Percentiles rank a stretch among this genome's conserved stretches.
phyloP scores from a whole-genome alignment of 2,797 vertebrate genomes.

The Meda fulgida region DNA sequence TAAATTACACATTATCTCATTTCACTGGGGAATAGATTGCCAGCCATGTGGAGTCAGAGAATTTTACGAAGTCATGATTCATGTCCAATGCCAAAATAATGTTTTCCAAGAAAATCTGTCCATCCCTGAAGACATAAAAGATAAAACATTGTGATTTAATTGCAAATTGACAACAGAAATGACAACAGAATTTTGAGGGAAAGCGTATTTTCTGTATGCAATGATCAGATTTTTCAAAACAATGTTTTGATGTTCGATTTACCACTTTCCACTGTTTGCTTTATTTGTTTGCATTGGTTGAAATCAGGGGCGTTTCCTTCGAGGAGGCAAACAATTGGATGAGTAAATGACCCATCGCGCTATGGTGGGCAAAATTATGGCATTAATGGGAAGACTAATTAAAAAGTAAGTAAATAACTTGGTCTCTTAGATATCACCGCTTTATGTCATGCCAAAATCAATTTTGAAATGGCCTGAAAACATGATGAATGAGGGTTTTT shows the following conservation, averaged over 20 bases:
- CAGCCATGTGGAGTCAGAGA: background rate
- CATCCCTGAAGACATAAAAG: background rate
- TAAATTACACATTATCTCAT: conserved; percentile 5
- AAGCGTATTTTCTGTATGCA: background rate
- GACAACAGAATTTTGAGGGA: background rate
- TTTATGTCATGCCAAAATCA: too few species aligned
- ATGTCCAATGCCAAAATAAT: background rate
- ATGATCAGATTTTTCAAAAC: background rate
- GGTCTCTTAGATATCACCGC: too few species aligned
- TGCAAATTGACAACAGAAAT: background rate
- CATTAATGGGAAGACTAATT: too few species aligned
- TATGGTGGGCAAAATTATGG: too few species aligned
- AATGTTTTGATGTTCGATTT: background rate
- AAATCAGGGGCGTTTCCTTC: background rate
- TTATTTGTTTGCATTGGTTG: background rate
- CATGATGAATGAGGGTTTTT: too few species aligned
- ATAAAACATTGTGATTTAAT: background rate
- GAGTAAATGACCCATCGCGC: too few species aligned
- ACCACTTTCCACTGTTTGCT: background rate
- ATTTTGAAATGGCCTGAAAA: too few species aligned
- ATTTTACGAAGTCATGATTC: background rate
- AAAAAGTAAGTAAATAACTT: too few species aligned
- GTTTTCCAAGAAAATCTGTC: conserved; percentile 22
- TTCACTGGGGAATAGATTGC: conserved; percentile 21
- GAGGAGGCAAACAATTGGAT: too few species aligned